Conservation (phyloP, 1,140 invertebrate species). For the Drosophila mojavensis region DNA sequence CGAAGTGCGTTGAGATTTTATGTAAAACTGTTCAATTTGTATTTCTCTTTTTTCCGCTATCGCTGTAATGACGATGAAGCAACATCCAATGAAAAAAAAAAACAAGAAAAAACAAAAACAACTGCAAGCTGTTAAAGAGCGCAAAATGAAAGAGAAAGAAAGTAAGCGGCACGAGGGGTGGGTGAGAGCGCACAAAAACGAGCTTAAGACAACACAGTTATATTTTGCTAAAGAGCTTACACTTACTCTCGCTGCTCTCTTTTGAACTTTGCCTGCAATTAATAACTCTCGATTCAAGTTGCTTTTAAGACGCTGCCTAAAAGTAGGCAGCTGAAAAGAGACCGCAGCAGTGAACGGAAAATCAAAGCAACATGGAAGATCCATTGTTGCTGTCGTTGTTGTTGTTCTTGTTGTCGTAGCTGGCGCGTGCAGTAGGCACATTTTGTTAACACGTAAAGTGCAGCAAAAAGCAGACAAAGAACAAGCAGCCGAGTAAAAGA, state of each 20-base stretch:
- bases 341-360: slow-evolving; percentile 6
- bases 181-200: neutral
- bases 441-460: slow-evolving; percentile 43
- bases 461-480: slow-evolving; percentile 4
- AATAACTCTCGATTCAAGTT: neutral
- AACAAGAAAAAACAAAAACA: slow-evolving; percentile 13
- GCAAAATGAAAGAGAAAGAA: slow-evolving; percentile 17
- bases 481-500: neutral
- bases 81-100: slow-evolving; percentile 53
- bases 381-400: slow-evolving; percentile 42
- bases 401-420: slow-evolving; percentile 20
- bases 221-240: neutral
- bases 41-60: slow-evolving; percentile 26
- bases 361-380: slow-evolving; percentile 26
- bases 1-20: slow-evolving; percentile 39
- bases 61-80: slow-evolving; percentile 53
- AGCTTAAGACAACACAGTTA: neutral
- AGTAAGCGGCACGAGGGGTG: neutral
- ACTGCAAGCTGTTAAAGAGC: slow-evolving; percentile 15
- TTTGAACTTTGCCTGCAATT: slow-evolving; percentile 6
- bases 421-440: slow-evolving; percentile 37
- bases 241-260: slow-evolving; percentile 9
- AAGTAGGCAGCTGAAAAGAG: slow-evolving; percentile 61
- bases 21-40: slow-evolving; percentile 35
- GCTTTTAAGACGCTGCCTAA: slow-evolving; percentile 32